A percentile compares a stretch with the other conserved stretches of the same genome.
These are phyloP conservation scores for Branchinecta lynchi DNA, from an alignment of 1,140 invertebrate genomes.

Conservation along the genomic window DNA sequence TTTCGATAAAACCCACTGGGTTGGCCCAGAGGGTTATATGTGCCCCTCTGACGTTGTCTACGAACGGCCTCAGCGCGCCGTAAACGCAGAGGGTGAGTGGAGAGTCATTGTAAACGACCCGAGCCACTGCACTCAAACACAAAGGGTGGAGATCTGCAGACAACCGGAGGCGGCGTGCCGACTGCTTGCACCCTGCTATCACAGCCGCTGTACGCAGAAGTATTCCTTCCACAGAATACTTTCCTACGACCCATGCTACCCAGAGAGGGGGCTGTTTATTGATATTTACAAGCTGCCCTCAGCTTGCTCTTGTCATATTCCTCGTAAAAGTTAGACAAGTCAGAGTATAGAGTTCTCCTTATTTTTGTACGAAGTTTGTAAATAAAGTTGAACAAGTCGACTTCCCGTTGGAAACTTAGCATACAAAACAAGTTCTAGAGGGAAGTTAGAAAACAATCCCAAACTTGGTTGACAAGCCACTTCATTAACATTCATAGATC, in stretches of 20 bases:
- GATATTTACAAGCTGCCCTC: conserved; percentile 27
- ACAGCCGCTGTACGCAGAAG: conserved; percentile 26
- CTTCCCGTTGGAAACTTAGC: too few species aligned
- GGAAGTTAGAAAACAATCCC: too few species aligned
- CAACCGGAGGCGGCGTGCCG: conserved; percentile 26
- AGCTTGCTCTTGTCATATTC: conserved; percentile 27
- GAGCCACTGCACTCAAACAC: conserved; percentile 27
- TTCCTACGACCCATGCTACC: conserved; percentile 27
- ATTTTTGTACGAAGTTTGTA: conserved; percentile 3
- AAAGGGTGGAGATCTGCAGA: conserved; percentile 25
- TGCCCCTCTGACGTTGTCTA: conserved; percentile 31
- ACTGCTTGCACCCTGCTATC: conserved; percentile 26
- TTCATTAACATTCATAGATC: too few species aligned
- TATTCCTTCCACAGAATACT: conserved; percentile 27
- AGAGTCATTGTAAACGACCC: conserved; percentile 26
- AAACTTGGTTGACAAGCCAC: too few species aligned
- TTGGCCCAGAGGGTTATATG: conserved; percentile 28
- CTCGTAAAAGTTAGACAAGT: conserved; percentile 14
- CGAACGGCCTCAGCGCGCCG: conserved; percentile 28
- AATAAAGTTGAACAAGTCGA: not conserved
- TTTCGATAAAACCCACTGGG: conserved; percentile 22
- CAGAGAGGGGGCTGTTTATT: conserved; percentile 27
- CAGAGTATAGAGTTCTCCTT: not conserved
- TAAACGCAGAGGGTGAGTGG: conserved; percentile 27
- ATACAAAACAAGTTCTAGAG: too few species aligned